Percentiles rank a stretch among this genome's conserved stretches.
Evolutionary conservation across 2,888 invertebrate genomes (phyloP).

Genomic region (Choreutis nemorana): DNA sequence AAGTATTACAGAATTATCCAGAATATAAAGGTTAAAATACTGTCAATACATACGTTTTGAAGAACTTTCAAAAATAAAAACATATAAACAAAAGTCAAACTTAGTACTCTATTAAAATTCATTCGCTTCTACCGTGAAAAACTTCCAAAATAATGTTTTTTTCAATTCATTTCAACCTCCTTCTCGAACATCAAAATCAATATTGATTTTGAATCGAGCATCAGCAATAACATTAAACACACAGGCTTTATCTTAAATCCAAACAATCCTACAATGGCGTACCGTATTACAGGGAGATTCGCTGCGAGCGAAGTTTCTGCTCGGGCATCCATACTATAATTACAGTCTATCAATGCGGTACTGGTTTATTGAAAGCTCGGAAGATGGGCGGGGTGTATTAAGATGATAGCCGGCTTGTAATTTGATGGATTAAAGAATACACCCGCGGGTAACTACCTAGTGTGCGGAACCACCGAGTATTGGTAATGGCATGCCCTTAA

Average conservation of each 20-base stretch:
- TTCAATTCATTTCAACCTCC: no score
- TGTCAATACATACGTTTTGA: background rate
- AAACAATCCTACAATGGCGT: conserved; percentile 35
- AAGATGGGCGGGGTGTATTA: conserved; percentile 59
- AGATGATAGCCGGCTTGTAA: conserved; percentile 58
- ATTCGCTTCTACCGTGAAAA: no score
- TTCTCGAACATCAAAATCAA: no score
- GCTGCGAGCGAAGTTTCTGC: conserved; percentile 35
- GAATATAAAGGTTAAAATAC: no score
- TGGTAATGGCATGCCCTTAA: background rate
- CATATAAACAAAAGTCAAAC: no score
- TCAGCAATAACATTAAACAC: conserved; percentile 12
- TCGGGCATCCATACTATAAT: conserved; percentile 45
- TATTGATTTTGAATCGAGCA: no score
- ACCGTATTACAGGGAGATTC: conserved; percentile 28
- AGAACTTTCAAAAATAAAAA: background rate
- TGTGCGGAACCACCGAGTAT: no score
- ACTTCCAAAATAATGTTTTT: no score
- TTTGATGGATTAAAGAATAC: conserved; percentile 61
- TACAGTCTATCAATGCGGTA: conserved; percentile 60
- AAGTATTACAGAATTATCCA: no score
- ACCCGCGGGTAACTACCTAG: conserved; percentile 49
- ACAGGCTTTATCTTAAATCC: conserved; percentile 16
- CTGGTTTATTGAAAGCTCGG: conserved; percentile 58
- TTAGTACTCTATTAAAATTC: no score